Percentiles rank a stretch among this genome's conserved stretches.
These are phyloP conservation scores for Lota lota DNA, from an alignment of 2,113 vertebrate species.

Conservation along the genomic window DNA sequence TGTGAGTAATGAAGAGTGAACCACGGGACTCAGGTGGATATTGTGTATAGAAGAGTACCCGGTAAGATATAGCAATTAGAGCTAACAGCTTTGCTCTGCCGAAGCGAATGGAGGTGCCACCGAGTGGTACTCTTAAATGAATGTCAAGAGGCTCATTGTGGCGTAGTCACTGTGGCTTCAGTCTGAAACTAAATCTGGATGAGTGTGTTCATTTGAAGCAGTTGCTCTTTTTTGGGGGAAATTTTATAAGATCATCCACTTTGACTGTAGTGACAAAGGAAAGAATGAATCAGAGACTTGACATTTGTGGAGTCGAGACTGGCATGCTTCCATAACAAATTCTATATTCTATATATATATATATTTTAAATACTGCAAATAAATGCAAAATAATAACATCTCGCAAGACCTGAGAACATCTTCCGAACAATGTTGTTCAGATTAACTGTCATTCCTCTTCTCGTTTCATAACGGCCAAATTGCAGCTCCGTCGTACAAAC, in stretches of 20 bases:
- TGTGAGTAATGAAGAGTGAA: constrained; percentile 4
- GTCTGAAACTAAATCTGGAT: constrained; percentile 1
- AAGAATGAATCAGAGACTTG: too few relatives aligned
- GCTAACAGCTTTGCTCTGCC: constrained; percentile 16
- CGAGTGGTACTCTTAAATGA: constrained; percentile 23
- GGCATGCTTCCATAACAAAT: too few relatives aligned
- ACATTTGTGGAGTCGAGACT: too few relatives aligned
- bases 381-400: too few relatives aligned
- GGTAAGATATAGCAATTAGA: constrained; percentile 32
- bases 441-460: too few relatives aligned
- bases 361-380: too few relatives aligned
- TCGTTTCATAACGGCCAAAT: constrained; percentile 19
- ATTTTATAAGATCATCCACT: too few relatives aligned
- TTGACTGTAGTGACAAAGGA: too few relatives aligned
- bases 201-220: not conserved
- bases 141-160: constrained; percentile 20
- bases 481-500: constrained; percentile 45
- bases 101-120: not conserved
- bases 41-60: constrained; percentile 13
- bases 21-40: constrained; percentile 34
- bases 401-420: too few relatives aligned
- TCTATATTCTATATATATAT: too few relatives aligned
- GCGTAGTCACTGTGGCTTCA: not conserved
- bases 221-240: not conserved
- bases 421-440: too few relatives aligned